These are phyloP conservation scores for Muscicapa striata DNA, from an alignment of 2,797 vertebrate species.

Conservation along the genomic window DNA sequence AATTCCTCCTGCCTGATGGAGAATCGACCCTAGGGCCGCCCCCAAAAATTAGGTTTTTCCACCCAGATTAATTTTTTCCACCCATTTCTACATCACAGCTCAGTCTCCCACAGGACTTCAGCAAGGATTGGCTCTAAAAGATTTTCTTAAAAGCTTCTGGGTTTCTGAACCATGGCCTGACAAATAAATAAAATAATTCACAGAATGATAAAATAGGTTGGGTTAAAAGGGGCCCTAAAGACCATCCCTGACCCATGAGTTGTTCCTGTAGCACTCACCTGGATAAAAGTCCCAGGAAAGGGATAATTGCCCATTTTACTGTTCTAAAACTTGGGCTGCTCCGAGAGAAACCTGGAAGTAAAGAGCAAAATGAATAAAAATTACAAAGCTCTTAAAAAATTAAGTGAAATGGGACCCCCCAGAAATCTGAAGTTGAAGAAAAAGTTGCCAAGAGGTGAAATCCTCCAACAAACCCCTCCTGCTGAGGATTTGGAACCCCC, in stretches of 20 bases:
- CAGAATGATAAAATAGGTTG: rapidly evolving
- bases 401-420: rapidly evolving
- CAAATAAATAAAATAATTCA: background rate
- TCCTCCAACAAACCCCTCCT: background rate
- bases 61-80: too few relatives aligned
- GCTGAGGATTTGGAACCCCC: background rate
- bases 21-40: background rate
- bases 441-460: background rate
- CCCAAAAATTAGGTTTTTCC: background rate
- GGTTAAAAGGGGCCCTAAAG: background rate
- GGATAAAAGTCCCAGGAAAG: background rate
- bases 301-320: background rate
- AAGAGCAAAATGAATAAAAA: background rate
- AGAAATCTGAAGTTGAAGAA: background rate
- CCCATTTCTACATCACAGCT: rapidly evolving
- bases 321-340: background rate
- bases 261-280: background rate
- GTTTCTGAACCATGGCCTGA: background rate
- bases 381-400: background rate
- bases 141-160: rapidly evolving
- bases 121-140: background rate
- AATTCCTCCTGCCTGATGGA: background rate
- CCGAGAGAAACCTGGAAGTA: background rate
- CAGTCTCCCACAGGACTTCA: background rate
- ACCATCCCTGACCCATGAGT: background rate